Evolutionary conservation across 2,113 vertebrate genomes (phyloP).

Genomic region (Pangasianodon hypophthalmus): DNA sequence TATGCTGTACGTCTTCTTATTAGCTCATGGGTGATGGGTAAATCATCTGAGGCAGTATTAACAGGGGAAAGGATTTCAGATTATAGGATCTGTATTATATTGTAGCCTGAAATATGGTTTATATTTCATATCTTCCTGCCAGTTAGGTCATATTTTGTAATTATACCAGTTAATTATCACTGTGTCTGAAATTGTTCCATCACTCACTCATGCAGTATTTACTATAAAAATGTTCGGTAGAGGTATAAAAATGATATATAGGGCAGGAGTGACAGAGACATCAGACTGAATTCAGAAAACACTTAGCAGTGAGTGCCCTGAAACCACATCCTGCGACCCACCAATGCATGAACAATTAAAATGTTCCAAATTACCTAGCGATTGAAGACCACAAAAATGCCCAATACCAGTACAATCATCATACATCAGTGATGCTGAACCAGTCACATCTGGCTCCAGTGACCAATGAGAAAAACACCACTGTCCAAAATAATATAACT

Average conservation of each 20-base stretch:
- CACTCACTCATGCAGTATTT: neutral
- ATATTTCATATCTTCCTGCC: neutral
- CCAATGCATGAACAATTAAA: neutral
- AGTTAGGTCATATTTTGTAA: neutral
- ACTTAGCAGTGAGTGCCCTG: neutral
- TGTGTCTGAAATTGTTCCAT: neutral
- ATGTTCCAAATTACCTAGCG: neutral
- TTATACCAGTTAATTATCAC: neutral
- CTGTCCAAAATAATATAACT: neutral
- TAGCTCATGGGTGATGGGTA: neutral
- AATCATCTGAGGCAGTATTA: neutral
- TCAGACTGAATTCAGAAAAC: neutral
- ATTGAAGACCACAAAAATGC: neutral
- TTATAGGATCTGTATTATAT: neutral
- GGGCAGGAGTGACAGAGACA: neutral
- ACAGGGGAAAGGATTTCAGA: neutral
- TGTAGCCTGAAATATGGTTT: neutral
- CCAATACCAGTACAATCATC: conserved; percentile 55
- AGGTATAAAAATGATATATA: neutral
- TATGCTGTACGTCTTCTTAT: neutral
- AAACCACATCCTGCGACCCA: neutral
- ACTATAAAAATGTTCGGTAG: neutral
- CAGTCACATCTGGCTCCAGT: conserved; percentile 67
- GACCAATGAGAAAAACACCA: conserved; percentile 66
- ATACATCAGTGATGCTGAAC: conserved; percentile 73